Evolutionary conservation across 2,113 vertebrate species (phyloP).

Genomic region (Mus musculus): GRCm39 chr2:169564001-169564500

Average conservation of each 20-base stretch:
- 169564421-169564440: neutral
- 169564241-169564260: slow-evolving; percentile 27
- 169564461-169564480: neutral
- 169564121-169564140: slow-evolving; percentile 78
- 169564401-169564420: slow-evolving; percentile 43
- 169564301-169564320: neutral
- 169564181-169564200: slow-evolving; percentile 81
- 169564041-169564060: slow-evolving; percentile 77
- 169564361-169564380: slow-evolving; percentile 72
- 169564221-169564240: neutral
- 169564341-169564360: slow-evolving; percentile 68
- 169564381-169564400: slow-evolving; percentile 75
- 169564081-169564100: slow-evolving; percentile 81
- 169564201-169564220: slow-evolving; percentile 8
- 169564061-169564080: slow-evolving; percentile 74
- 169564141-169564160: slow-evolving; percentile 74
- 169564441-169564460: neutral
- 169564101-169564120: slow-evolving; percentile 77
- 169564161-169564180: slow-evolving; percentile 79
- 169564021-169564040: slow-evolving; percentile 82
- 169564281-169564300: slow-evolving; percentile 56
- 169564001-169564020: slow-evolving; percentile 77
- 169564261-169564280: slow-evolving; percentile 62
- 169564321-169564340: slow-evolving; percentile 23
- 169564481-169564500: slow-evolving; percentile 15